These are phyloP conservation scores for Elachura formosa DNA, from an alignment of 2,113 vertebrate genomes.

Conservation along the genomic window DNA sequence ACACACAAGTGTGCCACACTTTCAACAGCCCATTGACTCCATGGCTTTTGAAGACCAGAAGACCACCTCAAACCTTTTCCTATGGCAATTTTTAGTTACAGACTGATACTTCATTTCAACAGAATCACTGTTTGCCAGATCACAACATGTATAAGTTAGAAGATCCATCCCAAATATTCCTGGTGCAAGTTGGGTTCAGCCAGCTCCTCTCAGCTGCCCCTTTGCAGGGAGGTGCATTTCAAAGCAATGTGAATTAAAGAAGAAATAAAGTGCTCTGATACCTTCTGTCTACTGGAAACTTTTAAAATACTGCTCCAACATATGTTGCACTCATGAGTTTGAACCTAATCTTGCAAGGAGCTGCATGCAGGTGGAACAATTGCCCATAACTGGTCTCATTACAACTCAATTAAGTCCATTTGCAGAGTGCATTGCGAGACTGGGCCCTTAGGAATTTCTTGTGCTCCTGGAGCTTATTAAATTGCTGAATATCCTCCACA, in stretches of 20 bases:
- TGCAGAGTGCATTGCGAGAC: not conserved
- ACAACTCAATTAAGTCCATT: conserved; percentile 22
- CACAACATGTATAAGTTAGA: not conserved
- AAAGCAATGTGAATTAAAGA: not conserved
- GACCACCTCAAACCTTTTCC: not conserved
- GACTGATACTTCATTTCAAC: not conserved
- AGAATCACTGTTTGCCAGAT: not conserved
- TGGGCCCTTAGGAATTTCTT: not conserved
- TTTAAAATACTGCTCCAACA: not conserved
- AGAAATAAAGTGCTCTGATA: not conserved
- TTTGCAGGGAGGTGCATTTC: not conserved
- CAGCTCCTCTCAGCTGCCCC: not conserved
- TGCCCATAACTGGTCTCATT: conserved; percentile 1
- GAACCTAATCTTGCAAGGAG: not conserved
- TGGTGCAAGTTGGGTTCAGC: not conserved
- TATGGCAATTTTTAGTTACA: not conserved
- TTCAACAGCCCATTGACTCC: not conserved
- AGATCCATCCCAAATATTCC: not conserved
- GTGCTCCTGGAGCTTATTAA: not conserved
- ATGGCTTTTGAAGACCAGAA: not conserved
- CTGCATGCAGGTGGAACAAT: not conserved
- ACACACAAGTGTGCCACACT: not conserved
- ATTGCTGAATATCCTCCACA: not conserved
- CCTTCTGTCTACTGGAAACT: not conserved
- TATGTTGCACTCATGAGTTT: not conserved